phyloP scores from a whole-genome alignment of 2,888 invertebrate genomes.

The Thysanoteuthis rhombus region DNA sequence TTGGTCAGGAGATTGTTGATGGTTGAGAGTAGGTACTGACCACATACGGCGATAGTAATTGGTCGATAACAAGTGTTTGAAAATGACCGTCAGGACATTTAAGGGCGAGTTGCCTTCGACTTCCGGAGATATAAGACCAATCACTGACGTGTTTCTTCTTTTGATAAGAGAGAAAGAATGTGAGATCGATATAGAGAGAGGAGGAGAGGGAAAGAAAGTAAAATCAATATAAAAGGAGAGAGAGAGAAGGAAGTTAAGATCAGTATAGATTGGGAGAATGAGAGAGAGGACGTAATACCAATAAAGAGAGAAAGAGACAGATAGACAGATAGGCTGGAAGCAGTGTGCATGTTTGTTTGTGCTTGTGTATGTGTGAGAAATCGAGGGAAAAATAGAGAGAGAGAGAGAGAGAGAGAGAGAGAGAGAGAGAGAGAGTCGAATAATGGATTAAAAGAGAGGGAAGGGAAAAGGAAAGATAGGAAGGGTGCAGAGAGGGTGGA shows the following conservation, averaged over 20 bases:
- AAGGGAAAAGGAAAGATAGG: no score
- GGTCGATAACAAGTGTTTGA: background rate
- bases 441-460: no score
- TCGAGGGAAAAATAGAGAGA: no score
- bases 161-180: background rate
- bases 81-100: constrained; percentile 12
- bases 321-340: background rate
- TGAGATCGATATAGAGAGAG: background rate
- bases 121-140: background rate
- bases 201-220: background rate
- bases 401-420: background rate
- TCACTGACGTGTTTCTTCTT: background rate
- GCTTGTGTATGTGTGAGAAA: no score
- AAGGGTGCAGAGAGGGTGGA: no score
- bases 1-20: background rate
- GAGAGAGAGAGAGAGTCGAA: background rate
- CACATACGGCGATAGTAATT: background rate
- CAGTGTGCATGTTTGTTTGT: no score
- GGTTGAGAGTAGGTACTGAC: background rate
- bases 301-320: background rate
- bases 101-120: background rate
- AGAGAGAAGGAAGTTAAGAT: background rate
- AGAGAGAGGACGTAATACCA: background rate
- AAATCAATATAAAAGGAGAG: background rate
- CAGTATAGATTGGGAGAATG: background rate